Base-by-base conservation (phyloP, 2,113 vertebrate species). In the Carlito syrichta region DNA sequence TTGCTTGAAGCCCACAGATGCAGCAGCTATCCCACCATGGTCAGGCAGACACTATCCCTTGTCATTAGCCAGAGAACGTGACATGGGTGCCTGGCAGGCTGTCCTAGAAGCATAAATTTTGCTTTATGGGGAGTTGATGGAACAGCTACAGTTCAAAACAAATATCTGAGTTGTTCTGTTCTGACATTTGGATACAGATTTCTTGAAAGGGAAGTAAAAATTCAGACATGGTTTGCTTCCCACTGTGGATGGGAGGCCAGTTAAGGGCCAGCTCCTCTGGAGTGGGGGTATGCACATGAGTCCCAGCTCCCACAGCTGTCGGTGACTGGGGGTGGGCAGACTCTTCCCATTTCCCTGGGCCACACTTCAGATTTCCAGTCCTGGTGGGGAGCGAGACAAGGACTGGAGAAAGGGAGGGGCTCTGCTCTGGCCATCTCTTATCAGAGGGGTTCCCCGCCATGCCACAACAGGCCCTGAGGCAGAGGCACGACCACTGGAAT, bases 131-230 rank as follows among this genome's bases (percentile, higher is more conserved):
- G 50, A 89, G 50, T 71, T 78, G 52, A 94, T 8, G 0, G 35
- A 79, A 45, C 62, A 92, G 85, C 38, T 85, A 82, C 76, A 68
- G 87, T 95, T 87, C 89, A 84, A 95, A 95, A 86, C 96, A 94
- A 97, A 43, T 35, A 11, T 50, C 45, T 25, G 50, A 71, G 68
- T 27, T 48, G 50, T 25, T 5, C 82, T 25, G 45, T 17, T n/a
- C 69, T 96, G 93, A 95, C 89, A 92, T 95, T 68, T 96, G 84
- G 86, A 58, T 96, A 96, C 71, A 48, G 79, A 90, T 97, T 97
- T 95, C 66, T 92, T 52, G 89, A 84, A 89, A 87, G 52, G 45
- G 66, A 66, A 52, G 71, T 63, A 62, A 77, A 76, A 91, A 88
- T 82, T 82, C 69, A 68, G 58, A 22, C 62, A 30, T 3, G 38